phyloP scores from a whole-genome alignment of 2,797 vertebrate genomes.

The Clarias laeviceps region DNA sequence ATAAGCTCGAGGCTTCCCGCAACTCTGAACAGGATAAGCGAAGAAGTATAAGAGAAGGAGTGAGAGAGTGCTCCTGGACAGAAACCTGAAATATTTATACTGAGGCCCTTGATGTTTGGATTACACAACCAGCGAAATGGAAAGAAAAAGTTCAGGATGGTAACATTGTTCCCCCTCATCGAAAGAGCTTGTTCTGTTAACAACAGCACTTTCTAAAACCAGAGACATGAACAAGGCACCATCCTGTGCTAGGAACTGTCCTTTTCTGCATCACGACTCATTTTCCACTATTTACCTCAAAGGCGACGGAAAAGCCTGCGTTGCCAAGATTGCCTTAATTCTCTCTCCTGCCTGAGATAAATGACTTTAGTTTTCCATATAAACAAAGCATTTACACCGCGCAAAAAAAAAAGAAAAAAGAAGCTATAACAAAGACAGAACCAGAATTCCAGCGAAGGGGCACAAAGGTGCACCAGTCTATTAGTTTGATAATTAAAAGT shows the following conservation, averaged over 20 bases:
- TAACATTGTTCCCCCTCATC: not conserved
- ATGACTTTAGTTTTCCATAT: slow-evolving; percentile 17
- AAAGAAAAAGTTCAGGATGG: slow-evolving; percentile 15
- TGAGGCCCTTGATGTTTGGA: not conserved
- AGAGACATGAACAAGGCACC: not conserved
- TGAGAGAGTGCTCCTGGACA: not conserved
- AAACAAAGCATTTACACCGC: slow-evolving; percentile 21
- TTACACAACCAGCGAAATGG: not conserved
- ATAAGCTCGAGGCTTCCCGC: too few relatives aligned
- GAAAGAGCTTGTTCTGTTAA: not conserved
- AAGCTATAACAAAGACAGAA: slow-evolving; percentile 16
- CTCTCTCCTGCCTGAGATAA: slow-evolving; percentile 15
- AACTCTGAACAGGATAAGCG: too few relatives aligned
- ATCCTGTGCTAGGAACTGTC: not conserved
- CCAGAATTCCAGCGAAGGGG: not conserved
- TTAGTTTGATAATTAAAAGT: slow-evolving; percentile 44
- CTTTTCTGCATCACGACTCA: not conserved
- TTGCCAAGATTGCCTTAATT: slow-evolving; percentile 22
- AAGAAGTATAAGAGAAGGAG: too few relatives aligned
- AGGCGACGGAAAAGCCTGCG: not conserved
- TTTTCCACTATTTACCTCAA: slow-evolving; percentile 28
- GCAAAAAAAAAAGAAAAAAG: not conserved
- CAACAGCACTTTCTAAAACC: not conserved
- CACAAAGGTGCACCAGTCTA: slow-evolving; percentile 32
- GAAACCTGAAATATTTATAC: slow-evolving; percentile 2